Percentiles rank a stretch among this genome's conserved stretches.
Evolutionary conservation across 92 coral and sea anemone genomes (phyloP).

Genomic region (Nematostella vectensis): DNA sequence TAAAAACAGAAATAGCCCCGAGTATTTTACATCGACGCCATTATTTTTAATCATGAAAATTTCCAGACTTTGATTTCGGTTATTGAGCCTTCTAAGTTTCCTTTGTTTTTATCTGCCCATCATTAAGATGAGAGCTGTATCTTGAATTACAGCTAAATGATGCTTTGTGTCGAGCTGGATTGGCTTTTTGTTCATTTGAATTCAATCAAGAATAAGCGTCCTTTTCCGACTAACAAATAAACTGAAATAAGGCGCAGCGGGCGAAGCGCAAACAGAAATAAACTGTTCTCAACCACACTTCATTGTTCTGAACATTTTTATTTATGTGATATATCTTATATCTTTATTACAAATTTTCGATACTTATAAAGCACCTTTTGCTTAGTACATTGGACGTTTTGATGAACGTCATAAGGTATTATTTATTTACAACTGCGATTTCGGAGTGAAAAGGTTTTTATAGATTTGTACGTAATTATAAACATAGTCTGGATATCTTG

Average conservation of each 20-base stretch:
- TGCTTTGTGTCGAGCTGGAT: background rate
- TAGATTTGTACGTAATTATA: too few species aligned
- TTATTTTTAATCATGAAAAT: background rate
- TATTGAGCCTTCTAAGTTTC: slow-evolving; percentile 1
- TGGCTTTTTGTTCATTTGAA: slow-evolving; percentile 1
- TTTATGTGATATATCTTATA: slow-evolving; percentile 3
- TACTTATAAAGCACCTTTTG: slow-evolving; percentile 3
- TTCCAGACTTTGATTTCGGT: background rate
- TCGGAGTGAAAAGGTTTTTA: background rate
- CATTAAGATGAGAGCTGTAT: slow-evolving; percentile 1
- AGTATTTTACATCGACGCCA: too few species aligned
- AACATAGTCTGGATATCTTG: too few species aligned
- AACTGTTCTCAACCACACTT: background rate
- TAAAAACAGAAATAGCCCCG: too few species aligned
- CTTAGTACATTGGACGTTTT: background rate
- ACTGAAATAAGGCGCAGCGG: background rate
- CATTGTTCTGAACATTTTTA: slow-evolving; percentile 2
- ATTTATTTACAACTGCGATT: background rate
- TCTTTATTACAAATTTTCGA: slow-evolving; percentile 2
- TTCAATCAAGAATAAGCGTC: background rate
- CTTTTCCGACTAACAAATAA: background rate
- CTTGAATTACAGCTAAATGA: background rate
- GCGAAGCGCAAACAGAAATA: background rate
- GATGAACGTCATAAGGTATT: too few species aligned
- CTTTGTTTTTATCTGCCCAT: background rate